Conservation (phyloP, 2,888 invertebrate genomes). For the Volucella inanis region DNA sequence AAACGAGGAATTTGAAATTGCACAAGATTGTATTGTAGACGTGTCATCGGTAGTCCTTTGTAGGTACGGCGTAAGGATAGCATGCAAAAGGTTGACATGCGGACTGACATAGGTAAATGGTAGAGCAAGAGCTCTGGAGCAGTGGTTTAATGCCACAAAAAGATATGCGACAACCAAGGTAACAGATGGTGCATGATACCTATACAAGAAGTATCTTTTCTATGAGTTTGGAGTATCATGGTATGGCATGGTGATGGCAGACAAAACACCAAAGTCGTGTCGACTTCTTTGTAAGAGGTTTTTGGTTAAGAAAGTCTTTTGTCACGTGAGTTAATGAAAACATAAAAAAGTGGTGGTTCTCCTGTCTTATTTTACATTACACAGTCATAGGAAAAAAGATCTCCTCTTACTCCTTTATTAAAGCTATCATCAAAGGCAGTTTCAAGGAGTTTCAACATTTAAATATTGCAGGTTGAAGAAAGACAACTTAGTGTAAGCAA, state of each 20-base stretch:
- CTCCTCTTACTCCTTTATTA: too few relatives aligned
- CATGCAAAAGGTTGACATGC: conserved; percentile 72
- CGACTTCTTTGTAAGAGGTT: conserved; percentile 14
- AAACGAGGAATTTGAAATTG: conserved; percentile 68
- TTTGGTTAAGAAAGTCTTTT: conserved; percentile 37
- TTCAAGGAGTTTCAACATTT: too few relatives aligned
- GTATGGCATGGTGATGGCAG: conserved; percentile 24
- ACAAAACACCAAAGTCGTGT: background rate
- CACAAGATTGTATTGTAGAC: conserved; percentile 72
- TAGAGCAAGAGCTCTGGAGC: conserved; percentile 23
- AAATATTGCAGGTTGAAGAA: too few relatives aligned
- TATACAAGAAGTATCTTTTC: conserved; percentile 26
- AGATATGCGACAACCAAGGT: conserved; percentile 51
- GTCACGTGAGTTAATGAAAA: conserved; percentile 67
- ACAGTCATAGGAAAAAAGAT: too few relatives aligned
- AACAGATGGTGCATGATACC: conserved; percentile 61
- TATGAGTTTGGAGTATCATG: background rate
- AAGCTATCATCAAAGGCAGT: too few relatives aligned
- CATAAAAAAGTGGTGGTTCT: conserved; percentile 4
- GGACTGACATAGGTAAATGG: conserved; percentile 72
- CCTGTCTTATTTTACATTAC: too few relatives aligned
- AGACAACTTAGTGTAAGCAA: too few relatives aligned
- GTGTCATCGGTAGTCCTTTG: conserved; percentile 63
- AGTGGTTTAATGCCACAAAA: conserved; percentile 64
- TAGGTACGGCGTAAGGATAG: conserved; percentile 18